Conservation (phyloP, 2,888 invertebrate genomes). For the Alcis repandata region DNA sequence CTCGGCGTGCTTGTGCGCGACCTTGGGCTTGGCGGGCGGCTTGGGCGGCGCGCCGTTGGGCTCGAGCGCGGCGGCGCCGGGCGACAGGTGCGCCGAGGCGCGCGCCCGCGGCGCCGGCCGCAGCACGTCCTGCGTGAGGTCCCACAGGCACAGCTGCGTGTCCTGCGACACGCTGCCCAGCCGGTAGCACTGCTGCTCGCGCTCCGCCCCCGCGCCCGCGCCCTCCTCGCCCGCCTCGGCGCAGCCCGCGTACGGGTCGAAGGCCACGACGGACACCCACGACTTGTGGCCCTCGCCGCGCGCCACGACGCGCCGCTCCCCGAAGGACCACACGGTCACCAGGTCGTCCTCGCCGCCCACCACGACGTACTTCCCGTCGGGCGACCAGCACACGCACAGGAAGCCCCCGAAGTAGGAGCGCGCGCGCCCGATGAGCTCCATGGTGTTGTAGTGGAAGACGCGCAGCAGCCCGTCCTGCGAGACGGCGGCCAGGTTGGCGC, state of each 20-base stretch:
- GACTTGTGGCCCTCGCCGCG: constrained; percentile 98
- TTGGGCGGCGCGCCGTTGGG: constrained; percentile 71
- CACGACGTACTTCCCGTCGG: constrained; percentile 97
- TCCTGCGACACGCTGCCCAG: constrained; percentile 99
- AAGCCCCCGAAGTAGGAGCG: constrained; percentile 99
- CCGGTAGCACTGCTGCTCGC: constrained; percentile 90
- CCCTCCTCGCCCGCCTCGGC: constrained; percentile 88
- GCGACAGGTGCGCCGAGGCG: constrained; percentile 34
- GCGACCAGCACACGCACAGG: constrained; percentile 99
- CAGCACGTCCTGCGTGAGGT: constrained; percentile 97
- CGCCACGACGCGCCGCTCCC: constrained; percentile 97
- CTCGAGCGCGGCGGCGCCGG: constrained; percentile 88
- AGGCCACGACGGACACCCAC: constrained; percentile 99
- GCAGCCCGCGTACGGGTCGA: constrained; percentile 94
- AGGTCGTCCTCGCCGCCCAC: constrained; percentile 99
- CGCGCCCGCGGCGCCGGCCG: constrained; percentile 87
- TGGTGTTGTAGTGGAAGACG: constrained; percentile 98
- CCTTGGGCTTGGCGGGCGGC: constrained; percentile 65
- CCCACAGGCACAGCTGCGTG: constrained; percentile 99
- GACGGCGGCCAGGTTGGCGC: constrained; percentile 96
- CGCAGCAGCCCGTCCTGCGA: constrained; percentile 98
- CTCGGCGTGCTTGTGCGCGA: constrained; percentile 75
- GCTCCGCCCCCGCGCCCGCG: constrained; percentile 9
- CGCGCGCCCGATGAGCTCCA: constrained; percentile 97
- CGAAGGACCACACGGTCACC: constrained; percentile 98